Evolutionary conservation across 1,140 invertebrate genomes (phyloP).

Genomic region (Drosophila chauvacae): DNA sequence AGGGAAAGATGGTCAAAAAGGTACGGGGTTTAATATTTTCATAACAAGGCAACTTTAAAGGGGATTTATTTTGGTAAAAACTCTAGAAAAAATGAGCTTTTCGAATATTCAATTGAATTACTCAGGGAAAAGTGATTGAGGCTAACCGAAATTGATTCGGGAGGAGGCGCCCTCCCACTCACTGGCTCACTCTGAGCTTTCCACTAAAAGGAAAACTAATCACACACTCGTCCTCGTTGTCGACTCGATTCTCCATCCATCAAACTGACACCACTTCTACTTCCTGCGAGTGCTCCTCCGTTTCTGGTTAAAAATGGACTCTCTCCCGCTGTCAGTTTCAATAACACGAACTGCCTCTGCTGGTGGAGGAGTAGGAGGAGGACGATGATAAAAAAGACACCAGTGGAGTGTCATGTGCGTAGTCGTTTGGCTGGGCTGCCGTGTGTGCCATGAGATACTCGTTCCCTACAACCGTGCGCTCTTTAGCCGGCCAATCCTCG

Average conservation of each 20-base stretch:
- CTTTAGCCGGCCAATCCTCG: constrained; percentile 24
- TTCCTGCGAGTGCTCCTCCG: not conserved
- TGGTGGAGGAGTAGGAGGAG: not conserved
- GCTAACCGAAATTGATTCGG: constrained; percentile 20
- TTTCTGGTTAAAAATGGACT: constrained; percentile 41
- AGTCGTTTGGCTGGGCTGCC: constrained; percentile 34
- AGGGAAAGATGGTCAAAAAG: not conserved
- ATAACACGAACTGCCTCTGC: constrained; percentile 48
- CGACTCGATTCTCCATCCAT: constrained; percentile 27
- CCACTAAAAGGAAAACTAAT: constrained; percentile 30
- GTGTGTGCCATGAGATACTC: constrained; percentile 1
- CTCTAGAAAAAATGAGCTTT: not conserved
- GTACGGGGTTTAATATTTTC: no score
- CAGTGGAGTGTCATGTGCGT: constrained; percentile 39
- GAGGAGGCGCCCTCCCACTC: not conserved
- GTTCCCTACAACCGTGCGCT: constrained; percentile 22
- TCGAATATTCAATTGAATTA: not conserved
- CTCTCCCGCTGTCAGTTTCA: constrained; percentile 60
- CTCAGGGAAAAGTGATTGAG: not conserved
- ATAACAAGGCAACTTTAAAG: not conserved
- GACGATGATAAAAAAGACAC: constrained; percentile 1
- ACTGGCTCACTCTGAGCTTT: not conserved
- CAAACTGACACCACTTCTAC: constrained; percentile 18
- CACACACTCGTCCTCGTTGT: constrained; percentile 23
- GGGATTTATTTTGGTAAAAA: not conserved